A percentile compares a stretch with the other conserved stretches of the same genome.
phyloP scores from a whole-genome alignment of 1,140 invertebrate genomes.

The Micrasema minimum region DNA sequence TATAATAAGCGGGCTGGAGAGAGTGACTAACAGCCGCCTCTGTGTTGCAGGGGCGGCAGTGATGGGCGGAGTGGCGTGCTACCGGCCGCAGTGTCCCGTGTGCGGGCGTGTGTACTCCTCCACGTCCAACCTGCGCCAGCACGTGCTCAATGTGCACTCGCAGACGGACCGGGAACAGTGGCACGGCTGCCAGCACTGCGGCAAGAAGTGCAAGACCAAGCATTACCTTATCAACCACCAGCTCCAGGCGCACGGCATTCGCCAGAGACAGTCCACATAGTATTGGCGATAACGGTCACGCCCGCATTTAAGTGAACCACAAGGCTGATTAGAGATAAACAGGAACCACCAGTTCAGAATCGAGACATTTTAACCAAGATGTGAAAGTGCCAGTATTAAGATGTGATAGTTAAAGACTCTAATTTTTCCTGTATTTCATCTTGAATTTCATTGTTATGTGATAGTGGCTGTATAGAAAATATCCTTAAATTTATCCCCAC shows the following conservation, averaged over 20 bases:
- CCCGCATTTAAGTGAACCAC: constrained; percentile 25
- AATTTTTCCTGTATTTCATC: background rate
- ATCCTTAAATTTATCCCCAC: too few species aligned
- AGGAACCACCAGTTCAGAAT: constrained; percentile 11
- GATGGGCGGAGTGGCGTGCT: constrained; percentile 63
- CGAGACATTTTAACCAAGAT: constrained; percentile 40
- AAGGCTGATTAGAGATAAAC: constrained; percentile 45
- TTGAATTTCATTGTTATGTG: too few species aligned
- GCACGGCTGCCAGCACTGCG: constrained; percentile 77
- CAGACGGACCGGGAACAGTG: constrained; percentile 76
- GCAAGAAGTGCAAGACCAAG: constrained; percentile 80
- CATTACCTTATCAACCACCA: constrained; percentile 82
- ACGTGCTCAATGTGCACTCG: constrained; percentile 79
- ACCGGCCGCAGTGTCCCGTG: constrained; percentile 73
- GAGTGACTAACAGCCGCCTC: constrained; percentile 61
- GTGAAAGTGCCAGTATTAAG: constrained; percentile 54
- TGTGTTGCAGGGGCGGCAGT: constrained; percentile 67
- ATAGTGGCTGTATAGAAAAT: too few species aligned
- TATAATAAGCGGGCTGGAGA: constrained; percentile 22
- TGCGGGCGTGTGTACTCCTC: constrained; percentile 77
- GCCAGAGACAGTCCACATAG: constrained; percentile 69
- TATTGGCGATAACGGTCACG: constrained; percentile 31
- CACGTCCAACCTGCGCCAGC: constrained; percentile 76
- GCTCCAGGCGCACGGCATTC: constrained; percentile 77
- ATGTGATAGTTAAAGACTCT: constrained; percentile 48